Percentiles rank a stretch among this genome's conserved stretches.
These are phyloP conservation scores for Malacoctenus gilli DNA, from an alignment of 2,797 vertebrate genomes.

Conservation along the genomic window DNA sequence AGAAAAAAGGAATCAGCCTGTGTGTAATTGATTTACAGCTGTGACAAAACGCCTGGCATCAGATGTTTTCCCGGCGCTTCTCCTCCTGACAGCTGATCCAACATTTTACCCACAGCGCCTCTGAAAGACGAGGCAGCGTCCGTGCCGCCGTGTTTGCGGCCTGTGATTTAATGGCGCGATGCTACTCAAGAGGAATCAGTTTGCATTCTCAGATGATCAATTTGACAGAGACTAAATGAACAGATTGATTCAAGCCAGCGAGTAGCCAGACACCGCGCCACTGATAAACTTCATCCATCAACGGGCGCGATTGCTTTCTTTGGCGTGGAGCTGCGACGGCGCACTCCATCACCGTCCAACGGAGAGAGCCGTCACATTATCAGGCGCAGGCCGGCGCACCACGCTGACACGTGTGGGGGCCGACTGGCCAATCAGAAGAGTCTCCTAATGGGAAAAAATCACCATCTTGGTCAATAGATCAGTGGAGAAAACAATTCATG, in stretches of 20 bases:
- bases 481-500: too few species aligned
- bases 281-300: conserved; percentile 74
- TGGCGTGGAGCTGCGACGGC: conserved; percentile 64
- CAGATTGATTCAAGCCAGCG: conserved; percentile 75
- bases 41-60: conserved; percentile 28
- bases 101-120: conserved; percentile 22
- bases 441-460: too few species aligned
- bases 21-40: conserved; percentile 28
- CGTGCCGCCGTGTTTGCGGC: conserved; percentile 18
- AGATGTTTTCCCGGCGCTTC: conserved; percentile 25
- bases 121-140: conserved; percentile 26
- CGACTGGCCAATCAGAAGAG: too few species aligned
- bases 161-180: conserved; percentile 59
- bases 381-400: conserved; percentile 41
- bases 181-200: conserved; percentile 53
- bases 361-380: conserved; percentile 61
- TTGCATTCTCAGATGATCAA: conserved; percentile 74
- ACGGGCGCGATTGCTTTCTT: conserved; percentile 71
- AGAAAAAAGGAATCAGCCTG: conserved; percentile 8
- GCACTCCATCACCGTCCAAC: conserved; percentile 68
- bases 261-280: conserved; percentile 60
- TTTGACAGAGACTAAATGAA: conserved; percentile 73
- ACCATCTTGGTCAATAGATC: too few species aligned
- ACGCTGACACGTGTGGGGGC: too few species aligned
- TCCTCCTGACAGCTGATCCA: too few species aligned